Percentiles rank a stretch among this genome's conserved stretches.
These are phyloP conservation scores for Halichoeres trimaculatus DNA, from an alignment of 2,113 vertebrate species.

Conservation along the genomic window DNA sequence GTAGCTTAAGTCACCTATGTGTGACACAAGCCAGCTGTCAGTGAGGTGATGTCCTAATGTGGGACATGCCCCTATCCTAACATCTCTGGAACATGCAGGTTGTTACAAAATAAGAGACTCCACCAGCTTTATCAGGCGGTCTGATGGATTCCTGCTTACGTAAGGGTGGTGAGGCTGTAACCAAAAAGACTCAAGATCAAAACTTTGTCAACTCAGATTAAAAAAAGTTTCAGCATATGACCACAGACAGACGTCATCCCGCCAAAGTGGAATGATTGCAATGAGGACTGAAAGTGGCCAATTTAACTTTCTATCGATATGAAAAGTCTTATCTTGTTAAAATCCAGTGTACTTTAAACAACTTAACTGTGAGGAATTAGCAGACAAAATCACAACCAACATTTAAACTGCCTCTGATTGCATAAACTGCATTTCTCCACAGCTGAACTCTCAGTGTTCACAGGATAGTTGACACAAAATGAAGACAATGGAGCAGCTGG, in stretches of 20 bases:
- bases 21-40: no score
- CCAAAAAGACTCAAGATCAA: neutral
- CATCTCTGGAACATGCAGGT: neutral
- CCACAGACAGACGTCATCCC: neutral
- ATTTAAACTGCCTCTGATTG: no score
- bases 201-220: neutral
- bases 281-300: neutral
- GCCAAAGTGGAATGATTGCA: neutral
- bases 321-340: neutral
- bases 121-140: neutral
- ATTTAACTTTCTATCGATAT: neutral
- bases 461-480: no score
- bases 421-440: no score
- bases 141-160: no score
- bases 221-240: neutral
- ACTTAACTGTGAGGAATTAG: neutral
- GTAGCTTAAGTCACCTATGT: no score
- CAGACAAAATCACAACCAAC: neutral
- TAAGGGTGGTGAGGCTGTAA: no score
- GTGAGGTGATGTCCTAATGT: neutral
- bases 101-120: slow-evolving; percentile 1
- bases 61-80: neutral
- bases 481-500: no score
- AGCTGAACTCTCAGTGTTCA: no score
- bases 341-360: no score